Base-by-base conservation (phyloP, 2,113 vertebrate genomes). In the Fregetta grallaria region DNA sequence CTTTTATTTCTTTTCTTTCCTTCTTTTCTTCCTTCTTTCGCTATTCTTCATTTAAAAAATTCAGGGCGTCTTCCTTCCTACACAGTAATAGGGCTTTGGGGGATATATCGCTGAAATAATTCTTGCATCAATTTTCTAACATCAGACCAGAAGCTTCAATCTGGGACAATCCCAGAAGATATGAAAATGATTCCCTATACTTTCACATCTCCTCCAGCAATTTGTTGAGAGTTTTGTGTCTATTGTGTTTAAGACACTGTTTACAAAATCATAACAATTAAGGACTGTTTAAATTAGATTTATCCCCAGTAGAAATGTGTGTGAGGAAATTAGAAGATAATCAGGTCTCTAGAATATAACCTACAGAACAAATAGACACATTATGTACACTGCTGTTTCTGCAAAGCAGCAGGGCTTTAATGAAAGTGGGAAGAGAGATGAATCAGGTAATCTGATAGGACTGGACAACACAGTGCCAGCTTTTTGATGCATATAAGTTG, bases 241-340 rank as follows among this genome's bases (percentile, higher is more conserved):
- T 95, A 80, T 96, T 94, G 93, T 96, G 78, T 94, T 92, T 94
- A 89, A 96, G 94, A 77, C 38, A 62, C 59, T 94, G 79, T 94
- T 97, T 97, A 92, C 88, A 95, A 97, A 97, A 94, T 91, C 75
- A 3, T 49, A 75, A 94, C 90, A 97, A 91, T 92, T 96, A 95
- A 84, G 83, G 76, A 45, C 61, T 89, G 72, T 94, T 95, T 87
- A 88, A 97, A 96, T 96, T 82, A 97, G 78, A 86, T 96, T 81
- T 92, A 96, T 94, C 72, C 96, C 92, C 95, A 62, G 61, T 44
- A 95, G 94, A 92, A 79, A 94, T 77, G 26, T 3, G 22, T 40
- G 61, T 36, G 84, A 82, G 86, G 11, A 93, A 92, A 95, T 79
- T 61, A 96, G 90, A 61, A 88, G 78, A 44, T 94, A 55, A 96